Evolutionary conservation across 2,797 vertebrate species (phyloP).

Genomic region (Paramormyrops hopkinsi): DNA sequence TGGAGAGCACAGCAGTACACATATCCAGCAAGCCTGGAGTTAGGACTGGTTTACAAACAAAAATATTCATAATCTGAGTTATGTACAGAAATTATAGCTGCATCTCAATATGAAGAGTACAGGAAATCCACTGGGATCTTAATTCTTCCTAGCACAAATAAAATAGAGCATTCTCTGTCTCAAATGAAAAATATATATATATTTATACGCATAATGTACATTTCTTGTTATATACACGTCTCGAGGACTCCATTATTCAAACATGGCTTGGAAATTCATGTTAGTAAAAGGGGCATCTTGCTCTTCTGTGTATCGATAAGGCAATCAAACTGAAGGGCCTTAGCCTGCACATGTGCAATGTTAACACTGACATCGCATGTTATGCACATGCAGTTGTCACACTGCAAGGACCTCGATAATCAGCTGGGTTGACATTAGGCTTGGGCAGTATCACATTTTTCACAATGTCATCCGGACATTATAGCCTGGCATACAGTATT

Average conservation of each 20-base stretch:
- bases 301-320: conserved; percentile 55
- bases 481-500: not conserved
- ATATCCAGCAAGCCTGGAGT: conserved; percentile 46
- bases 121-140: not conserved
- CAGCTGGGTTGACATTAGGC: not conserved
- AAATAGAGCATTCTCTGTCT: conserved; percentile 63
- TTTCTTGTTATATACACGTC: conserved; percentile 71
- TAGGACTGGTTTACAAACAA: conserved; percentile 51
- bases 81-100: conserved; percentile 50
- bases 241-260: conserved; percentile 54
- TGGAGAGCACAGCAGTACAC: conserved; percentile 52
- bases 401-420: not conserved
- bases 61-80: conserved; percentile 45
- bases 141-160: conserved; percentile 42
- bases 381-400: not conserved
- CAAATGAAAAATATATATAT: conserved; percentile 74
- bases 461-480: not conserved
- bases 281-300: conserved; percentile 43
- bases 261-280: conserved; percentile 44
- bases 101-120: conserved; percentile 40
- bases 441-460: not conserved
- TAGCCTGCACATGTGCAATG: not conserved
- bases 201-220: conserved; percentile 73
- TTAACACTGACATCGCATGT: not conserved
- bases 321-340: conserved; percentile 49